These are phyloP conservation scores for Meiosimyza decipiens DNA, from an alignment of 2,888 invertebrate genomes.

Conservation along the genomic window DNA sequence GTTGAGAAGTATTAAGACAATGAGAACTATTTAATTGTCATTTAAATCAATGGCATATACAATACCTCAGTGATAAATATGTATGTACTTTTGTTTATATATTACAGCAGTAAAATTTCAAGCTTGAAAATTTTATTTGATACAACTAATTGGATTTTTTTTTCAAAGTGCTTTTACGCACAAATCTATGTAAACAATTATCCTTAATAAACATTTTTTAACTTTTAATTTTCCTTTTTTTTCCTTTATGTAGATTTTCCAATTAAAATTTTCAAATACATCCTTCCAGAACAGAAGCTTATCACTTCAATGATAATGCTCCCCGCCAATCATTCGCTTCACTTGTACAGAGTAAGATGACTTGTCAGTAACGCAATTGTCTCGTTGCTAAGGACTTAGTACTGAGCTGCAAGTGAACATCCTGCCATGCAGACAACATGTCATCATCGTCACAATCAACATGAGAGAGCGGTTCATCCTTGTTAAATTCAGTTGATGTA, in stretches of 20 bases:
- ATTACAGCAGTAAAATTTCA: too few relatives aligned
- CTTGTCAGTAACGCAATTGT: conserved; percentile 39
- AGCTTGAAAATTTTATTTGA: too few relatives aligned
- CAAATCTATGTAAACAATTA: too few relatives aligned
- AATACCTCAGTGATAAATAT: too few relatives aligned
- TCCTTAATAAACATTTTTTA: not conserved
- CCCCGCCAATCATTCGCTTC: too few relatives aligned
- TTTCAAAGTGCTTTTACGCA: too few relatives aligned
- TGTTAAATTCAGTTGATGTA: not conserved
- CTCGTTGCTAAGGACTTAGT: conserved; percentile 48
- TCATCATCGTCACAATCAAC: conserved; percentile 40
- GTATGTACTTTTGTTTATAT: too few relatives aligned
- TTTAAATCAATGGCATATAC: too few relatives aligned
- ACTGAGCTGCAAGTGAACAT: conserved; percentile 41
- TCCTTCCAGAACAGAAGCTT: conserved; percentile 9
- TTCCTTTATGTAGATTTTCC: conserved; percentile 5
- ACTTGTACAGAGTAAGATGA: too few relatives aligned
- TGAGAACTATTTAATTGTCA: too few relatives aligned
- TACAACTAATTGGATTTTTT: too few relatives aligned
- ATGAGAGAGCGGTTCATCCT: not conserved
- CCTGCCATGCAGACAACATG: conserved; percentile 36
- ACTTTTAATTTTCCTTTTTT: not conserved
- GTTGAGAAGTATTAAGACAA: too few relatives aligned
- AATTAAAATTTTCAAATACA: conserved; percentile 22
- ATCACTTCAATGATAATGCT: not conserved